These are phyloP conservation scores for Gobiocypris rarus DNA, from an alignment of 2,113 vertebrate genomes.

Conservation along the genomic window DNA sequence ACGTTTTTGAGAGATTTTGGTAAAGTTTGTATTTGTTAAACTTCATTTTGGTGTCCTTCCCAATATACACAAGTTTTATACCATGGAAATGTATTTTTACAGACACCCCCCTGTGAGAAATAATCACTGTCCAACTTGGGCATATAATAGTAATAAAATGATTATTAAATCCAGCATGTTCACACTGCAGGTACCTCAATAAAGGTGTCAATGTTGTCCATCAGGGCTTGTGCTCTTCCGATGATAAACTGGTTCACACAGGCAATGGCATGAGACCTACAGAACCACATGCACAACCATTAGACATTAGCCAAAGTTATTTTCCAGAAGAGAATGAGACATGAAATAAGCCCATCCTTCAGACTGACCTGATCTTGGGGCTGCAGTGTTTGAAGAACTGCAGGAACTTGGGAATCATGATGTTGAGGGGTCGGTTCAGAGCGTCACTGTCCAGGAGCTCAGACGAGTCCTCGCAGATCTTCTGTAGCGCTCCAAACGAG, in stretches of 20 bases:
- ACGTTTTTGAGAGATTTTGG: no score
- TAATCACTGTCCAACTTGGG: no score
- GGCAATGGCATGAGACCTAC: slow-evolving; percentile 90
- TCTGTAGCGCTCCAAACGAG: slow-evolving; percentile 93
- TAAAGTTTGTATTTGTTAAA: no score
- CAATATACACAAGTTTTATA: neutral
- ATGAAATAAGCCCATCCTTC: no score
- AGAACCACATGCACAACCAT: neutral
- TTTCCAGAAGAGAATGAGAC: neutral
- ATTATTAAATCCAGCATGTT: neutral
- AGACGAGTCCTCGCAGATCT: slow-evolving; percentile 94
- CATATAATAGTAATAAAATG: no score
- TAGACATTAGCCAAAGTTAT: neutral
- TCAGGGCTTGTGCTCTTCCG: slow-evolving; percentile 90
- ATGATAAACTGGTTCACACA: slow-evolving; percentile 98
- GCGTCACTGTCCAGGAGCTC: slow-evolving; percentile 94
- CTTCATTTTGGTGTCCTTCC: no score
- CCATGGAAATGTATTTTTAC: neutral
- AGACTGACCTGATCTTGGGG: slow-evolving; percentile 88
- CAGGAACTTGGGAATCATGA: slow-evolving; percentile 96
- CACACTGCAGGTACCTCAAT: slow-evolving; percentile 81
- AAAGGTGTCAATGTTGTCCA: slow-evolving; percentile 96
- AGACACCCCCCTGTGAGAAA: no score
- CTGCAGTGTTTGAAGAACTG: slow-evolving; percentile 98
- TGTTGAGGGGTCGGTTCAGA: slow-evolving; percentile 89